Evolutionary conservation across 2,113 vertebrate species (phyloP).

Genomic region (Diadophis punctatus): DNA sequence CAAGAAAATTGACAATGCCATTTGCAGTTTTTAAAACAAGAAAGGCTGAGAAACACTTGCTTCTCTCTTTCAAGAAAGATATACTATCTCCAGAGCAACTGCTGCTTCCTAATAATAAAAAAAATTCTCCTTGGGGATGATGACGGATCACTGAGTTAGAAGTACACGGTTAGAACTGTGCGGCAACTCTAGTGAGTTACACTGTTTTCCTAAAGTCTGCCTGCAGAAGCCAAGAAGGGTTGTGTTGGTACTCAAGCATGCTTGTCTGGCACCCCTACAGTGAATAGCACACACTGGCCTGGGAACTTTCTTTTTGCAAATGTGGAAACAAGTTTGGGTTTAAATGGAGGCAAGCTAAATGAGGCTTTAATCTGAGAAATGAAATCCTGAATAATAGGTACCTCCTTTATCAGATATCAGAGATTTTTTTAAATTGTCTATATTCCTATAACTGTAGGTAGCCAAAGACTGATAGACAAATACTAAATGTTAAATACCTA

Average conservation of each 20-base stretch:
- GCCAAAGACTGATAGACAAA: neutral
- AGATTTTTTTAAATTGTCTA: neutral
- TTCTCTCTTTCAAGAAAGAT: neutral
- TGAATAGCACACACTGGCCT: neutral
- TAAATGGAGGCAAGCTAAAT: neutral
- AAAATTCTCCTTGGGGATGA: neutral
- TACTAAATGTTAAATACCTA: neutral
- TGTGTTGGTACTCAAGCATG: neutral
- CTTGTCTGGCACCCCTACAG: neutral
- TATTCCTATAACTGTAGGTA: neutral
- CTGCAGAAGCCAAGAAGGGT: neutral
- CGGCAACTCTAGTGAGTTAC: neutral
- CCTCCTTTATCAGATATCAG: neutral
- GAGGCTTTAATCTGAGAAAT: neutral
- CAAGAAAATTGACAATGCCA: neutral
- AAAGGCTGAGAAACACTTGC: neutral
- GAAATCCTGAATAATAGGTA: neutral
- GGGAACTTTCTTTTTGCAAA: neutral
- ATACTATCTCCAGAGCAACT: neutral
- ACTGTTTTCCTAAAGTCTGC: neutral
- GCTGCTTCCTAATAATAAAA: neutral
- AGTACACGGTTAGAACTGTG: neutral
- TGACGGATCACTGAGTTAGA: neutral
- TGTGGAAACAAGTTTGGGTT: neutral
- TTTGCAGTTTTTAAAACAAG: neutral